These are phyloP conservation scores for Stenodera caucasica DNA, from an alignment of 2,888 invertebrate genomes.

Conservation along the genomic window DNA sequence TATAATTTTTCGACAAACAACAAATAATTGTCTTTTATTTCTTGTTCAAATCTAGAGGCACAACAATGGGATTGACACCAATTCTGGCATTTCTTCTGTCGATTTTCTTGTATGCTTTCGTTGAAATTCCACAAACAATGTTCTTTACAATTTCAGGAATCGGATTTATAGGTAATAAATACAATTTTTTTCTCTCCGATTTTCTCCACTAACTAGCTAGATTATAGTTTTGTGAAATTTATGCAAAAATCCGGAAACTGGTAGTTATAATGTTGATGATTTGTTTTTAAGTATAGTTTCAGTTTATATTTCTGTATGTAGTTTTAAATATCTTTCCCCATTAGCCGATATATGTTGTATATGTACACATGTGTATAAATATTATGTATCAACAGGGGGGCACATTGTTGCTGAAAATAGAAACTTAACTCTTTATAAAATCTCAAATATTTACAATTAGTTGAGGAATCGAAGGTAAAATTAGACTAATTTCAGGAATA, in stretches of 20 bases:
- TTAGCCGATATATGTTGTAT: background rate
- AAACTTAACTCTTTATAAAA: no score
- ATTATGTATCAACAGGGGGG: background rate
- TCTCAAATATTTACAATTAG: no score
- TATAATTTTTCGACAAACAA: conserved; percentile 8
- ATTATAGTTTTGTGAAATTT: no score
- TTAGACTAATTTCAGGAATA: no score
- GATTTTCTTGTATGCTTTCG: conserved; percentile 9
- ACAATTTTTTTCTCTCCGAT: background rate
- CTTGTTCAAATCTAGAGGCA: conserved; percentile 11
- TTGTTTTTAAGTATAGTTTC: background rate
- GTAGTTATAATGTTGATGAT: background rate
- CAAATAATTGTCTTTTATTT: background rate
- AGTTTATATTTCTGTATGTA: background rate
- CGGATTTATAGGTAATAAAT: background rate
- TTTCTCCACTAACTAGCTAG: no score
- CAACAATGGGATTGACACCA: conserved; percentile 4
- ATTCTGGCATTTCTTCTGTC: conserved; percentile 1
- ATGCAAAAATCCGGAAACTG: background rate
- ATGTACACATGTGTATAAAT: background rate
- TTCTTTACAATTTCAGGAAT: conserved; percentile 12
- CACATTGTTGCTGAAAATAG: background rate
- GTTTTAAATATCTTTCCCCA: background rate
- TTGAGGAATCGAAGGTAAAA: no score
- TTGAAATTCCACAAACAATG: conserved; percentile 8